Percentiles rank a stretch among this genome's conserved stretches.
These are phyloP conservation scores for Phlogophora meticulosa DNA, from an alignment of 2,888 invertebrate species.

Conservation along the genomic window DNA sequence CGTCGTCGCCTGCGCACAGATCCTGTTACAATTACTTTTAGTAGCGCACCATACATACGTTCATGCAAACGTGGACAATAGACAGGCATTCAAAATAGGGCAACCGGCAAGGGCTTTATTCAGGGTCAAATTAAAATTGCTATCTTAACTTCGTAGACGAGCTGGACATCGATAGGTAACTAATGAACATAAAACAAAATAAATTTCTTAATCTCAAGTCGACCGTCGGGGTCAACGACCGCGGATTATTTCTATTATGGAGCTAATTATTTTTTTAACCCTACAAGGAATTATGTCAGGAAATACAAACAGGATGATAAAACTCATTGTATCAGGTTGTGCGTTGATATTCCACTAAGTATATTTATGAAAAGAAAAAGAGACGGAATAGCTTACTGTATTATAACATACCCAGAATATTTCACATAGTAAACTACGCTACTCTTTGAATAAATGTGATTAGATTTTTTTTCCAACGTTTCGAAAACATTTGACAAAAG, in stretches of 20 bases:
- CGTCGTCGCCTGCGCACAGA: slow-evolving; percentile 60
- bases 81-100: background rate
- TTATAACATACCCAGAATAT: background rate
- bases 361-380: background rate
- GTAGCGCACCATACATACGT: slow-evolving; percentile 55
- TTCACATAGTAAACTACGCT: background rate
- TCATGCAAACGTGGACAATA: slow-evolving; percentile 20
- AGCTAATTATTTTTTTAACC: background rate
- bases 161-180: no score
- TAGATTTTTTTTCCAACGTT: slow-evolving; percentile 4
- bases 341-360: no score
- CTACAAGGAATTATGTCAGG: background rate
- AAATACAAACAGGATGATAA: no score
- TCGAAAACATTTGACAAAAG: slow-evolving; percentile 22
- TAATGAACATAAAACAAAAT: no score
- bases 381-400: background rate
- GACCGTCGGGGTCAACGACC: no score
- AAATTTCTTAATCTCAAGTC: no score
- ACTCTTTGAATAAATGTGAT: background rate
- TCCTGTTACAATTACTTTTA: slow-evolving; percentile 71
- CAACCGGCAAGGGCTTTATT: background rate
- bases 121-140: no score
- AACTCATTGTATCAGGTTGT: no score
- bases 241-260: no score
- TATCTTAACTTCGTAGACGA: no score